Evolutionary conservation across 2,797 vertebrate genomes (phyloP), one percentile per base, ranked within the genome.

Genomic region (Odontamblyopus rebecca): DNA sequence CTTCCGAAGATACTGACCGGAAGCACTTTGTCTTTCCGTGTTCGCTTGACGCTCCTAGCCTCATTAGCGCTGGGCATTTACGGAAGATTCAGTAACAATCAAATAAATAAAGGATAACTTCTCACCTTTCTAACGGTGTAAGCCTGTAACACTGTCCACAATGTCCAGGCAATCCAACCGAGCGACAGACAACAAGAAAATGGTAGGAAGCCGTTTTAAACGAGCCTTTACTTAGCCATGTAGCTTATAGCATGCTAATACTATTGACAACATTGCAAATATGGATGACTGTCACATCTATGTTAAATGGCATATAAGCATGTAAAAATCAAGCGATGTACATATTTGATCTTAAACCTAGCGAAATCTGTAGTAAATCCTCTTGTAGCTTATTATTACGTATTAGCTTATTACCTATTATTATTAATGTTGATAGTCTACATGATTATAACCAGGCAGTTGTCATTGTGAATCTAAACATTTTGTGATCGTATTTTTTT

Each of bases 181-280:
- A 88, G 93, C 96, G 73, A 93, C 96, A 69, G 97, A 98, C 92
- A 97, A 91, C 94, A 99, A 98, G 91, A 99, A 98, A 90, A 98
- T 98, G 97, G 97, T 98, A 95, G 93, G 89, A 78, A 29, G 18
- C n/a, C n/a, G 63, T 35, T 2, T 64, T 38, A 35, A 68, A 35
- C 15, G 27, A 65, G 73, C 64, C 68, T 85, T 75, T 61, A 6
- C 12, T 11, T 41, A 16, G 62, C 26, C 13, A 8, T 50, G 15
- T 67, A 80, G 79, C 71, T 77, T 70, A 74, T 72, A 59, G 5
- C 3, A 79, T 75, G 85, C 77, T 88, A 86, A 75, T 38, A 38
- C 16, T 38, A 9, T 6, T 8, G 8, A 32, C 44, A 48, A 1
- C 29, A 29, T 15, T 30, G 3, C 15, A 19, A 23, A 23, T 23